Base-by-base conservation (phyloP, 2,888 invertebrate genomes). In the Apotomis capreana region DNA sequence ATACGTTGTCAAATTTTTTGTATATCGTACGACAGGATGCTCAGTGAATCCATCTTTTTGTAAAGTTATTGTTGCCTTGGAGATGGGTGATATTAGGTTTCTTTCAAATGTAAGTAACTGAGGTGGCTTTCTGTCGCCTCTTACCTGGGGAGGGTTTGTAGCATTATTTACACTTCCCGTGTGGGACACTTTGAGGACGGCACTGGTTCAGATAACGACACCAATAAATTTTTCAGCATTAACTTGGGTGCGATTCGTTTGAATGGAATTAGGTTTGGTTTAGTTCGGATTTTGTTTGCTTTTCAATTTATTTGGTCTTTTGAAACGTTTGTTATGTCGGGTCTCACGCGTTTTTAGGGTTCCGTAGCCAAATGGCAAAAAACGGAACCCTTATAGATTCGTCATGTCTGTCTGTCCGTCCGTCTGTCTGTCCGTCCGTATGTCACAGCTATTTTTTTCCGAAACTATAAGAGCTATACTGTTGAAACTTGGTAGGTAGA, bases 31-130 rank as follows among this genome's bases (percentile, higher is more conserved):
- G 49, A 52, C 51, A 68, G 62, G 62, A 68, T 72, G 68, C 68
- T 72, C 68, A 71, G 70, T 70, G 71, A 71, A 72, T 72, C 71
- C 71, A 68, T 72, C 71, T 72, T 72, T 72, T 72, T 72, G 71
- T 68, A 72, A 72, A 72, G 71, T 72, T 72, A 72, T 72, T 72
- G 71, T 72, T 68, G 68, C 67, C 71, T 37, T 40, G 61, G 68
- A 68, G 71, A 72, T 60, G 71, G 65, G 46, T 63, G 68, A 63
- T 72, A 72, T 72, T 68, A 68, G 62, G 71, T 72, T 72, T 68
- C 71, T 72, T 72, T 68, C 58, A 68, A 55, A 60, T 65, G 71
- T 72, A 72, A 62, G 71, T 72, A 63, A 68, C 67, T 69, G 55
- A 36, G 69, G 61, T 62, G 52, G 69, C 69, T 72, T 72, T 63